phyloP scores from a whole-genome alignment of 2,113 vertebrate genomes.

The Aphyosemion australe region DNA sequence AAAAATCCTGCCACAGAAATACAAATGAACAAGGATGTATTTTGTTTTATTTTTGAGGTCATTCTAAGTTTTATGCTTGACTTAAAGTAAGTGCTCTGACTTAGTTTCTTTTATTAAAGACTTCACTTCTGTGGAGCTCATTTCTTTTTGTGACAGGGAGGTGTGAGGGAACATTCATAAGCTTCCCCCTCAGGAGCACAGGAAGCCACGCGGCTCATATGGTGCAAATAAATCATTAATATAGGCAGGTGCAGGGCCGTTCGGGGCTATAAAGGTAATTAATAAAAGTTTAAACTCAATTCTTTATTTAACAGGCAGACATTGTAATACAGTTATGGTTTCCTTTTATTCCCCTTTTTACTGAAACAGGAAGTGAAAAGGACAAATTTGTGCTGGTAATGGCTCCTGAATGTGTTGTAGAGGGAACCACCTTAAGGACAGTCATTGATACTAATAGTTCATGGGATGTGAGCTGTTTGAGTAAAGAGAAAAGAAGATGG shows the following conservation, averaged over 20 bases:
- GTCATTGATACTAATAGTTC: conserved; percentile 18
- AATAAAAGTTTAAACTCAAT: background rate
- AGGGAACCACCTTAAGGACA: background rate
- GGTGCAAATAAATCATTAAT: background rate
- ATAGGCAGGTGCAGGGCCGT: background rate
- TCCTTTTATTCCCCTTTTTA: background rate
- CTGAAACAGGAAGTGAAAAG: background rate
- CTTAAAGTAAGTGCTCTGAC: no score
- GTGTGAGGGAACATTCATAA: no score
- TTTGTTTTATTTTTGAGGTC: no score
- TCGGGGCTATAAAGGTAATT: background rate
- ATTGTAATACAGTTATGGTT: no score
- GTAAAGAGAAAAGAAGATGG: conserved; percentile 15
- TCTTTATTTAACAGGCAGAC: background rate
- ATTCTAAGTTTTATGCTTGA: no score
- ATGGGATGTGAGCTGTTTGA: conserved; percentile 12
- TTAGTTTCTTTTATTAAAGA: background rate
- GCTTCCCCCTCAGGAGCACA: no score
- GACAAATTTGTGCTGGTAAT: background rate
- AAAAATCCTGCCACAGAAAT: no score
- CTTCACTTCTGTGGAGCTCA: background rate
- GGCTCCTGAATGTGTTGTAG: background rate
- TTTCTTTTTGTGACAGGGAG: background rate
- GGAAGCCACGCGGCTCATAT: background rate
- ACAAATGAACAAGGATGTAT: no score